A percentile compares a stretch with the other conserved stretches of the same genome.
These are phyloP conservation scores for Amblyornis subalaris DNA, from an alignment of 2,113 vertebrate genomes.

Conservation along the genomic window DNA sequence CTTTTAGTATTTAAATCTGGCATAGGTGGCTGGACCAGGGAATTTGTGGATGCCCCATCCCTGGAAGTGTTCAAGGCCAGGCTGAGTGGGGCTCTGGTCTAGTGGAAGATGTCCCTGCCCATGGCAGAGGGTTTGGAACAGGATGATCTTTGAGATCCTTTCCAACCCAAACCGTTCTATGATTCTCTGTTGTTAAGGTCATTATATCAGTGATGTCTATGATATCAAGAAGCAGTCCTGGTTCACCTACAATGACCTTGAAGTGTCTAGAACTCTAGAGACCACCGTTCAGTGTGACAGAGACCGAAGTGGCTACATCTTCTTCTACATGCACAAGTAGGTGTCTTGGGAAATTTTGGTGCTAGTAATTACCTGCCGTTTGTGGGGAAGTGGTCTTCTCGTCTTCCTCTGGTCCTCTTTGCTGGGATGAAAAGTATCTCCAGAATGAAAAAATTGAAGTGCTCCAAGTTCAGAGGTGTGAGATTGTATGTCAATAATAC, in stretches of 20 bases:
- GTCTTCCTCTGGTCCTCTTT: background rate
- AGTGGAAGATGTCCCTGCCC: background rate
- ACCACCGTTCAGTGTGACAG: slow-evolving; percentile 86
- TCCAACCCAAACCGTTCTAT: background rate
- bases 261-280: slow-evolving; percentile 92
- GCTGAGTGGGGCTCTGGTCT: background rate
- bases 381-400: background rate
- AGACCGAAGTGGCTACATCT: slow-evolving; percentile 95
- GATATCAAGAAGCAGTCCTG: slow-evolving; percentile 97
- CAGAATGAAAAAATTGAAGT: background rate
- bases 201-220: slow-evolving; percentile 97
- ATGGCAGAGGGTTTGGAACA: background rate
- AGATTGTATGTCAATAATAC: background rate
- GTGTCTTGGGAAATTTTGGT: background rate
- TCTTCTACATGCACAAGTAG: slow-evolving; percentile 99
- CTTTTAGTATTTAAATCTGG: background rate
- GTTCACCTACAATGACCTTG: slow-evolving; percentile 96
- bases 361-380: background rate
- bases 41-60: background rate
- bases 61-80: background rate
- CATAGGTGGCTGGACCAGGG: background rate
- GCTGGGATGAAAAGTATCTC: background rate
- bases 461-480: background rate
- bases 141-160: background rate
- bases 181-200: slow-evolving; percentile 73